phyloP scores from a whole-genome alignment of 2,797 vertebrate species.

The Champsocephalus esox region DNA sequence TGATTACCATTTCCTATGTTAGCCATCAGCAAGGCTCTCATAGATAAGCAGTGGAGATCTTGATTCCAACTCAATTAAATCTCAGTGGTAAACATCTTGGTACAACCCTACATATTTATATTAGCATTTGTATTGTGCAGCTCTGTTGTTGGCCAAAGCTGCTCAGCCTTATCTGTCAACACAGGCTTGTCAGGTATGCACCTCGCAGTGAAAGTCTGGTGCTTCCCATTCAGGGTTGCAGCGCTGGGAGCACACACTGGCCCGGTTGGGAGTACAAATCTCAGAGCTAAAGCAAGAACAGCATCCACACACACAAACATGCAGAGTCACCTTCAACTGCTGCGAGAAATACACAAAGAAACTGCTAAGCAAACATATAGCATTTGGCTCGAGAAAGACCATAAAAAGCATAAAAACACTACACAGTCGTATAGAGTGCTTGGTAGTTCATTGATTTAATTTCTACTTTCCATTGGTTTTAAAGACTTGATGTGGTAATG shows the following conservation, averaged over 20 bases:
- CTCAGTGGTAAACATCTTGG: constrained; percentile 59
- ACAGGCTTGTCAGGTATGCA: constrained; percentile 71
- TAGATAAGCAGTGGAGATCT: constrained; percentile 63
- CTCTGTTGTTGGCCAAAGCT: constrained; percentile 62
- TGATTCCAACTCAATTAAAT: constrained; percentile 62
- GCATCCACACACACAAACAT: constrained; percentile 34
- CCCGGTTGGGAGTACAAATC: constrained; percentile 51
- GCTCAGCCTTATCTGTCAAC: constrained; percentile 71
- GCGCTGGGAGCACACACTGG: constrained; percentile 49
- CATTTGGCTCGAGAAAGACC: constrained; percentile 2
- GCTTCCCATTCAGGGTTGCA: constrained; percentile 64
- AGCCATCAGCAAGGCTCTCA: constrained; percentile 55
- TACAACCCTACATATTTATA: constrained; percentile 55
- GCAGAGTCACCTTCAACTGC: constrained; percentile 35
- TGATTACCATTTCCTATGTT: constrained; percentile 60
- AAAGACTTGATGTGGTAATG: background rate
- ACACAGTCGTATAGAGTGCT: background rate
- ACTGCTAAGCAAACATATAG: constrained; percentile 21
- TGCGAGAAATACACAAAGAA: constrained; percentile 43
- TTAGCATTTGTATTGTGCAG: constrained; percentile 74
- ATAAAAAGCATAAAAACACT: background rate
- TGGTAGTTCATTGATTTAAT: background rate
- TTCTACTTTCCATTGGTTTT: background rate
- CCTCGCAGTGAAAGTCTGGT: constrained; percentile 49
- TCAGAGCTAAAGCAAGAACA: constrained; percentile 52